Conservation (phyloP, 2,888 invertebrate species). For the Dolomedes plantarius region DNA sequence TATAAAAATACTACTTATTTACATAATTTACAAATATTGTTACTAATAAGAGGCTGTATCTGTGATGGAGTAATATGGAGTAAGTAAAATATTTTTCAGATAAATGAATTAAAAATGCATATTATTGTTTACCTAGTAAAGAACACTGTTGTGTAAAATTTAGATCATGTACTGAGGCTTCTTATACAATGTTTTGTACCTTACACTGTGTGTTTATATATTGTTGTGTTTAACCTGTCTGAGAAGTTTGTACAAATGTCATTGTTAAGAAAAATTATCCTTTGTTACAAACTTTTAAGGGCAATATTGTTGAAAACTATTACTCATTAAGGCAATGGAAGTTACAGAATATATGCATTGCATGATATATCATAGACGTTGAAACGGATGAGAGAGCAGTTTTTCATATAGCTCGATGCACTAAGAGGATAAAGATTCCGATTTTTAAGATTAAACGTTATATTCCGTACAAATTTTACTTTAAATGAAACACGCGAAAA, state of each 20-base stretch:
- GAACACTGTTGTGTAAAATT: not conserved
- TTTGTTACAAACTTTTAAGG: slow-evolving; percentile 26
- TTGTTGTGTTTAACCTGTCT: slow-evolving; percentile 32
- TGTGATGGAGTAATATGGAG: not conserved
- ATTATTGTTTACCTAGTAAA: not conserved
- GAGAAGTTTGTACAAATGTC: slow-evolving; percentile 28
- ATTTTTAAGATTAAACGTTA: no score
- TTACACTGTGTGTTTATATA: slow-evolving; percentile 51
- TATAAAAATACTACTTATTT: no score
- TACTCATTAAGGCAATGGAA: no score
- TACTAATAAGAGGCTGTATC: slow-evolving; percentile 4
- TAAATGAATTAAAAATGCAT: not conserved
- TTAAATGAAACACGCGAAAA: no score
- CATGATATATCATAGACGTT: no score
- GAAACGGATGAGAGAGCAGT: no score
- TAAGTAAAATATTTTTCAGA: not conserved
- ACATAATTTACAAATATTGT: no score
- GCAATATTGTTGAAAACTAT: no score
- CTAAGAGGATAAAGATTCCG: no score
- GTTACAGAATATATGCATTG: no score
- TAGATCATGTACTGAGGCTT: slow-evolving; percentile 18
- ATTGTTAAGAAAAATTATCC: slow-evolving; percentile 44
- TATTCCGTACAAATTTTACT: no score
- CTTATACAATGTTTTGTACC: slow-evolving; percentile 46
- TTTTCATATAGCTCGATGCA: no score